Base-by-base conservation (phyloP, 1,140 invertebrate species). In the Drosophila navojoa region DNA sequence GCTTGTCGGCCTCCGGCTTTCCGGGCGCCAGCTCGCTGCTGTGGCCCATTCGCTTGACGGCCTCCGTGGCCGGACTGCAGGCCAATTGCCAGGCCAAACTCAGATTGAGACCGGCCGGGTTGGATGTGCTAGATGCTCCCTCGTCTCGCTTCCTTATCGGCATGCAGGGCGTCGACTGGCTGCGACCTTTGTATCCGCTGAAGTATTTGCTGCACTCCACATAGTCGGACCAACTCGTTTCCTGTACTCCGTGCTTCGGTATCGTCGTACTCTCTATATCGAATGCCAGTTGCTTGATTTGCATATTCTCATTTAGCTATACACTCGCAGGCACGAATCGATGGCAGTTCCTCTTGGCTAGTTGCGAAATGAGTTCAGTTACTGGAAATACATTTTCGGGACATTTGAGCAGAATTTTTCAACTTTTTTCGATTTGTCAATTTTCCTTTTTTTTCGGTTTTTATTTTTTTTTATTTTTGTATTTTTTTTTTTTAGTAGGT, bases 41-140 rank as follows among this genome's bases (percentile, higher is more conserved):
- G 6, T 7, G 5, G 25, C 2, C 7, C 5, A 25, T 6, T 3
- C 3, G 38, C 5, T 13, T 57, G 4, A 4, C 11, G 35, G 35
- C 9, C 4, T 11, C 35, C 0, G 11, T 7, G 0, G 25, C 38
- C n/a, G 67, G 50, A 66, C 60, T 54, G 6, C 25, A 57, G 47
- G 80, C 80, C 44, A 85, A 16, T 11, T 67, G 64, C 80, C 80
- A 84, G 40, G 44, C 45, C 42, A 57, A 16, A 11, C 63, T 58
- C 4, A 59, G 15, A 10, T 45, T 32, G 25, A 10, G 16, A 7
- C 7, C 5, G 38, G 15, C 5, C 6, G 47, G 5, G 6, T 2
- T 6, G 13, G 22, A 6, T 0, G 22, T 6, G 7, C 15, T 2
- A 22, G 19, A 22, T 3, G 19, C 19, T 22, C 3, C 19, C 3